Percentiles rank a stretch among this genome's conserved stretches.
phyloP scores from a whole-genome alignment of 2,888 invertebrate genomes.

The Zele albiditarsus region DNA sequence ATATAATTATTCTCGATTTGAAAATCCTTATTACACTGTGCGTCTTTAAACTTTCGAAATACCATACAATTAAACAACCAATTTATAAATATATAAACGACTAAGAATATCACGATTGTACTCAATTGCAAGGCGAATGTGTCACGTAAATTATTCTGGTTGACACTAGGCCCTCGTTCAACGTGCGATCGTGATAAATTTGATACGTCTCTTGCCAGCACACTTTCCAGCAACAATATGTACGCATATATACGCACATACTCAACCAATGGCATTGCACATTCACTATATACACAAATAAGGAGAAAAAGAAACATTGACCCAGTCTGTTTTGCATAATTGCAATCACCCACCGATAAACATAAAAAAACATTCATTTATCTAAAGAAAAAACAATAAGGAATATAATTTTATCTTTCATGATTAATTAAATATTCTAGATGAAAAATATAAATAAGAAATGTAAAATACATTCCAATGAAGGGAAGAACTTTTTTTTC shows the following conservation, averaged over 20 bases:
- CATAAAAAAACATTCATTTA: neutral
- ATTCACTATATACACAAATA: neutral
- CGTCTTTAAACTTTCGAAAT: neutral
- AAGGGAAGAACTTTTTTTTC: neutral
- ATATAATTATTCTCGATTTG: too few species aligned
- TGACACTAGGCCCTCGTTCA: constrained; percentile 11
- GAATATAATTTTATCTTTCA: too few species aligned
- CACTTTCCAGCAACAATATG: neutral
- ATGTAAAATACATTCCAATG: too few species aligned
- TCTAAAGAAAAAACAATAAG: neutral
- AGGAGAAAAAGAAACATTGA: constrained; percentile 12
- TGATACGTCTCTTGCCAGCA: neutral
- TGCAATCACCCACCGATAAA: neutral
- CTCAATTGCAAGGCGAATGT: neutral
- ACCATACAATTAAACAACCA: neutral
- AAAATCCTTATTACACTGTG: too few species aligned
- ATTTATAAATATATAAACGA: neutral
- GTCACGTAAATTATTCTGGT: constrained; percentile 7
- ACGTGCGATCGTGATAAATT: constrained; percentile 15
- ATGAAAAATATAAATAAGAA: too few species aligned
- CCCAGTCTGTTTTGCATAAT: neutral
- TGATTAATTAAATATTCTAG: too few species aligned
- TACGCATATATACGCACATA: neutral
- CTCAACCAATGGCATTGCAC: neutral
- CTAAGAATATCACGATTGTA: neutral